These are phyloP conservation scores for Protaetia brevitarsis DNA, from an alignment of 1,140 invertebrate genomes.

Conservation along the genomic window DNA sequence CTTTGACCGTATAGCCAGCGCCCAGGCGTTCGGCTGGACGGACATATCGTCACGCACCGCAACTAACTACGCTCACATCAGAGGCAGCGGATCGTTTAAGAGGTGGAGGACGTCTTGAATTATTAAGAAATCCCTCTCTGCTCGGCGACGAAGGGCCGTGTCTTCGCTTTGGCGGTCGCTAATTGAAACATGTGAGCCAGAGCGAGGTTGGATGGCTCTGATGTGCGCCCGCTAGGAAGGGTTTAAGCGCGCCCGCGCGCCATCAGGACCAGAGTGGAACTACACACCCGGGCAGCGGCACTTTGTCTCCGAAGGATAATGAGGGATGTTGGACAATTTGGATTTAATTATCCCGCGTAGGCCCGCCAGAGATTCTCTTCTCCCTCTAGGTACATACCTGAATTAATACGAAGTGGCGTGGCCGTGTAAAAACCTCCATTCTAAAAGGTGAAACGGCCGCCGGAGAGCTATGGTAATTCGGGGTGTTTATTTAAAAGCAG, in stretches of 20 bases:
- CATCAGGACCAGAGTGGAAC: background rate
- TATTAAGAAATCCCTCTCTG: conserved; percentile 29
- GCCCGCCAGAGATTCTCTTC: background rate
- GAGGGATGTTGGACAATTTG: conserved; percentile 19
- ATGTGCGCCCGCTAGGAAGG: conserved; percentile 1
- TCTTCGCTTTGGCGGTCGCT: conserved; percentile 1
- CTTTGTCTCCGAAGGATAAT: conserved; percentile 19
- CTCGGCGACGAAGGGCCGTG: conserved; percentile 2
- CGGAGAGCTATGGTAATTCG: conserved; percentile 1
- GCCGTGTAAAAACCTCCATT: background rate
- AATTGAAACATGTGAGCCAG: conserved; percentile 19
- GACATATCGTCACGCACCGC: background rate
- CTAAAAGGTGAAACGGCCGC: background rate
- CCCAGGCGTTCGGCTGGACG: conserved; percentile 5
- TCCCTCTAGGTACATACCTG: conserved; percentile 1
- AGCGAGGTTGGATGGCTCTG: background rate
- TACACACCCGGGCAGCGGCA: conserved; percentile 15
- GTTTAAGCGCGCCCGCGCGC: background rate
- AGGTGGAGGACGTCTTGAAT: conserved; percentile 24
- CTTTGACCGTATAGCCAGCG: conserved; percentile 4
- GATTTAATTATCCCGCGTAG: conserved; percentile 9
- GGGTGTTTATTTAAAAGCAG: conserved; percentile 15
- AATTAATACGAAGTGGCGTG: background rate
- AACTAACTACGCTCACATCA: background rate
- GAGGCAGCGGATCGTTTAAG: conserved; percentile 1